Percentiles rank a stretch among this genome's conserved stretches.
Conservation (phyloP, 2,113 vertebrate genomes). For the Panthera leo region DNA sequence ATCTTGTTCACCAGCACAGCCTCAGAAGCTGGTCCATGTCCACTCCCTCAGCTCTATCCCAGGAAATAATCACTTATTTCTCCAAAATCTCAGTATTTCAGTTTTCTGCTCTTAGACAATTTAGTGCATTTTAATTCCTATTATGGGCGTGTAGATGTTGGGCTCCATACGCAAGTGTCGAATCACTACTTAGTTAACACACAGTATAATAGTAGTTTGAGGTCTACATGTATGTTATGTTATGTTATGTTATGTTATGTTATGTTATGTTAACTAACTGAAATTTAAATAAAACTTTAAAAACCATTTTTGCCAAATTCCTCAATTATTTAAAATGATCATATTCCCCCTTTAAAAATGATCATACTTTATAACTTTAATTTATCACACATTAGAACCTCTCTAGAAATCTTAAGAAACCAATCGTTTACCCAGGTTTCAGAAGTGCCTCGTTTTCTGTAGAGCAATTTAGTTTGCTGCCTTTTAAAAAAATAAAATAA, state of each 20-base stretch:
- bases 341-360: not conserved
- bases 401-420: not conserved
- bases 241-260: not conserved
- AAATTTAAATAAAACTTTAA: not conserved
- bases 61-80: not conserved
- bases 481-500: not conserved
- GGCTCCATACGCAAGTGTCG: not conserved
- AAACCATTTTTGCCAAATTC: not conserved
- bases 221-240: no score
- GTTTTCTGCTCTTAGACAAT: not conserved
- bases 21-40: rapidly evolving
- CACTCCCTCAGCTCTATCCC: not conserved
- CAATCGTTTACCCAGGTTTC: not conserved
- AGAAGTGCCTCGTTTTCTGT: not conserved
- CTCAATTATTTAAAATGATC: not conserved
- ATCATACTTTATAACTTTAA: not conserved
- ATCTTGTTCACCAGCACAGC: not conserved
- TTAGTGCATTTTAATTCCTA: not conserved
- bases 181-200: not conserved
- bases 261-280: not conserved
- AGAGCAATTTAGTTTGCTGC: not conserved
- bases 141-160: not conserved
- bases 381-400: not conserved
- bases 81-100: not conserved
- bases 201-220: no score